Base-by-base conservation (phyloP, 2,113 vertebrate species). In the Rhea pennata region DNA sequence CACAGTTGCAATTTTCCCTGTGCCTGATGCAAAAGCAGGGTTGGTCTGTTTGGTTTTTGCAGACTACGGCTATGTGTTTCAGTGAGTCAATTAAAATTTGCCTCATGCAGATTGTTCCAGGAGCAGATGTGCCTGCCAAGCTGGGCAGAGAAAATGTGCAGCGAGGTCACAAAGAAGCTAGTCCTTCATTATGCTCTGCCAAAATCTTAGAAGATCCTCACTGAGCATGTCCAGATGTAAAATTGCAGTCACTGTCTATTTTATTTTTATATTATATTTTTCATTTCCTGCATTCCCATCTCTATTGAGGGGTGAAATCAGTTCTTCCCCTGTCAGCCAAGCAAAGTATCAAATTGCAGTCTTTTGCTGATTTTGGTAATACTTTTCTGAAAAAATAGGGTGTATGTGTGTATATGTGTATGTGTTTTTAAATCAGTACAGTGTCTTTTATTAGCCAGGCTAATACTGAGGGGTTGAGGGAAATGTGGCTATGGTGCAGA, bases 61-160 rank as follows among this genome's bases (percentile, higher is more conserved):
- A 82, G 48, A 65, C 26, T 79, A 44, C 58, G 65, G 48, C 59
- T 96, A 36, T 92, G 81, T 93, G 61, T 96, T 95, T 95, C 89
- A 85, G 77, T 74, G 67, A 71, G 81, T 95, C 82, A 92, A 94
- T 95, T 96, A 96, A 96, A 95, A 97, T 88, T 91, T 92, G 80
- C 82, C 59, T 96, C 76, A 94, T 97, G 89, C 65, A 95, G 81
- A 93, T 96, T 93, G 31, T 93, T 95, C 56, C n/a, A 88, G 86
- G 70, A 96, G 87, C 95, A 97, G 90, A 96, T 97, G 93, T 86
- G 93, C 88, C 86, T 96, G 90, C 93, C 87, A 92, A 92, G 80
- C 94, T 94, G 87, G 93, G 91, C 79, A 95, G 91, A 89, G 84
- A 87, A 94, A 95, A 91, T 84, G 89, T 91, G 54, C 84, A 91